phyloP scores from a whole-genome alignment of 2,113 vertebrate genomes.

The Pelobates fuscus region DNA sequence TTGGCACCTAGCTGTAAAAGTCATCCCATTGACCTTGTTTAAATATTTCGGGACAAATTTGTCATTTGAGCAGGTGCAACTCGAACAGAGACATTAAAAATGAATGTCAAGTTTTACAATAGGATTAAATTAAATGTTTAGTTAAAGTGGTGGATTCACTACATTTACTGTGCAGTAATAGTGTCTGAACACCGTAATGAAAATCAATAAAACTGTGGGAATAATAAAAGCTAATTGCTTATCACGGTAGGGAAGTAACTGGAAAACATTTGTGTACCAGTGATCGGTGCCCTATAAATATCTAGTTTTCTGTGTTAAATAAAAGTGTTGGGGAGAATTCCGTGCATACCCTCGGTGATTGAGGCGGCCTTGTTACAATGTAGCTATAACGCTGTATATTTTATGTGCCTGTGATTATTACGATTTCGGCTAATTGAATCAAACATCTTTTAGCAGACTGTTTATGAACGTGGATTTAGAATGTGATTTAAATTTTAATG shows the following conservation, averaged over 20 bases:
- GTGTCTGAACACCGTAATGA: not conserved
- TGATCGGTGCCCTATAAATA: not conserved
- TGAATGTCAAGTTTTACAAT: not conserved
- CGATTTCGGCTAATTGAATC: not conserved
- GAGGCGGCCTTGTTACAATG: too few species aligned
- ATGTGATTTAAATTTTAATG: not conserved
- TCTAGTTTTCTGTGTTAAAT: not conserved
- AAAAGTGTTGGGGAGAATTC: not conserved
- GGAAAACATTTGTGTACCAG: not conserved
- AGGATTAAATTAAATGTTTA: slow-evolving; percentile 1
- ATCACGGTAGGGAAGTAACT: not conserved
- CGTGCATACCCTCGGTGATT: too few species aligned
- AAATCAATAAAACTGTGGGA: not conserved
- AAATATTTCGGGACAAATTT: too few species aligned
- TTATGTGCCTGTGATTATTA: not conserved
- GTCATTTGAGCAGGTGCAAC: not conserved
- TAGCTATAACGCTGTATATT: too few species aligned
- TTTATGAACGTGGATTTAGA: not conserved
- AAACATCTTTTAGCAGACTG: not conserved
- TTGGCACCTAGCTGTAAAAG: too few species aligned
- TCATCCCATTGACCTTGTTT: not conserved
- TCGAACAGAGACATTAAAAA: not conserved
- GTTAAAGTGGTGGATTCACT: not conserved
- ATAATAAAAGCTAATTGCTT: not conserved
- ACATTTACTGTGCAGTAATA: not conserved